Conservation (phyloP, 1,140 invertebrate species). For the Lepidotrigona ventralis region DNA sequence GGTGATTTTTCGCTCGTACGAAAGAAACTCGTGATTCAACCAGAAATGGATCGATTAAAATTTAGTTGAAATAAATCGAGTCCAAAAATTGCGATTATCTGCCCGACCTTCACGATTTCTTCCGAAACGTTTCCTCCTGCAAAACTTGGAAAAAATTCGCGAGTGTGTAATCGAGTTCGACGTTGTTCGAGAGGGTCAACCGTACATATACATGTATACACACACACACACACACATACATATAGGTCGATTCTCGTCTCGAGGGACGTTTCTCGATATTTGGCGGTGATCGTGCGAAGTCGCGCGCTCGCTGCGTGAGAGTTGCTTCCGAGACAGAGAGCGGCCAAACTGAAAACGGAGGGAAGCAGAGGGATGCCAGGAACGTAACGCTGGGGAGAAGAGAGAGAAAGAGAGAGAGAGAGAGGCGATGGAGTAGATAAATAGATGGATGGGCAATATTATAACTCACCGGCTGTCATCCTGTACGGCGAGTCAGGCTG, state of each 20-base stretch:
- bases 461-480: slow-evolving; percentile 80
- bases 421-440: slow-evolving; percentile 76
- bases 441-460: slow-evolving; percentile 80
- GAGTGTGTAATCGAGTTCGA: no score
- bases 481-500: slow-evolving; percentile 79
- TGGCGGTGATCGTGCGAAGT: slow-evolving; percentile 32
- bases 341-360: slow-evolving; percentile 9
- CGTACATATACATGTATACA: no score
- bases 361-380: slow-evolving; percentile 48
- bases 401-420: slow-evolving; percentile 12
- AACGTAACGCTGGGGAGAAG: slow-evolving; percentile 49
- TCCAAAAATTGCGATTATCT: no score
- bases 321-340: not conserved
- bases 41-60: no score
- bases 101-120: no score
- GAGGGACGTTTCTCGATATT: slow-evolving; percentile 56
- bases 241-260: not conserved
- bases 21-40: no score
- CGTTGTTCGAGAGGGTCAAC: no score
- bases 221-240: no score
- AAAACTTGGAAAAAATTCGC: no score
- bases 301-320: slow-evolving; percentile 5
- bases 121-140: no score
- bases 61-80: no score
- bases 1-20: no score